Percentiles rank a stretch among this genome's conserved stretches.
phyloP scores from a whole-genome alignment of 2,113 vertebrate genomes.

The Ardeotis arabs region DNA sequence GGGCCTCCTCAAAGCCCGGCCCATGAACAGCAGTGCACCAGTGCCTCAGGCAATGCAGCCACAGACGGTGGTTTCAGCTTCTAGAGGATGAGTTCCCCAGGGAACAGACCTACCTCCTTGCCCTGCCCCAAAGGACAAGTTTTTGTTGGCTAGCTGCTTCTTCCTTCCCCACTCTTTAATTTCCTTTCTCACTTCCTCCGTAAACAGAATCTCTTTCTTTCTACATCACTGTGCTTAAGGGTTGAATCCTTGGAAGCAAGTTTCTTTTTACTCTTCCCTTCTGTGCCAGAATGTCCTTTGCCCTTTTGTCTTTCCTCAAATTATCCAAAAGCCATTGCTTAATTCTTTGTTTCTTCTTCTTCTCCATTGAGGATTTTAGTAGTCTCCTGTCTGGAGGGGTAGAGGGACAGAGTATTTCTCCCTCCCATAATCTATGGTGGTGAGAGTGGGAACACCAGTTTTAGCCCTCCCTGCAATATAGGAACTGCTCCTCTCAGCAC shows the following conservation, averaged over 20 bases:
- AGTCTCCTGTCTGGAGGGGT: not conserved
- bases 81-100: not conserved
- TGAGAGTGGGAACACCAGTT: not conserved
- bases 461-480: not conserved
- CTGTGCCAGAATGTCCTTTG: not conserved
- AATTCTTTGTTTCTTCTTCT: not conserved
- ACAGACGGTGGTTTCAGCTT: not conserved
- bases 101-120: not conserved
- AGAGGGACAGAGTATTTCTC: not conserved
- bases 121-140: not conserved
- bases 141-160: not conserved
- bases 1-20: not conserved
- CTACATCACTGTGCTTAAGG: not conserved
- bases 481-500: not conserved
- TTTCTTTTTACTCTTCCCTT: not conserved
- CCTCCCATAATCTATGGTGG: not conserved
- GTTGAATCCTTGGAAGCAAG: not conserved
- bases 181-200: not conserved
- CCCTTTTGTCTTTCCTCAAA: not conserved
- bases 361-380: not conserved
- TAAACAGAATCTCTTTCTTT: conserved; percentile 39
- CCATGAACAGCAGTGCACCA: not conserved
- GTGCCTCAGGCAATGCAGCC: not conserved
- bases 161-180: not conserved
- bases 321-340: not conserved